Percentiles rank a stretch among this genome's conserved stretches.
These are phyloP conservation scores for Lasioglossum calceatum DNA, from an alignment of 2,888 invertebrate genomes.

Conservation along the genomic window DNA sequence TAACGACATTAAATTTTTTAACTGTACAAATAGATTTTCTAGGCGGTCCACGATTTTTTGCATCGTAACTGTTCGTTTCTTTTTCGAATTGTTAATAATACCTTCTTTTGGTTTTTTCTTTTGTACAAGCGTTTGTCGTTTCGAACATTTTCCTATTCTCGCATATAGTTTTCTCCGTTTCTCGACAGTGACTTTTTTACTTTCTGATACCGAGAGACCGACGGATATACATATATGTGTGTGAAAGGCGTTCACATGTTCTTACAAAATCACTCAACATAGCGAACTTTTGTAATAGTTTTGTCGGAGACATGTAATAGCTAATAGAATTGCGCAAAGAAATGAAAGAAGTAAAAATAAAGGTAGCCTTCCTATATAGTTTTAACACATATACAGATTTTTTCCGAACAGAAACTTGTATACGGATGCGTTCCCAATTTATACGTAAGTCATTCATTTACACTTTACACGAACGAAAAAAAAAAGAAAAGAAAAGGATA, in stretches of 20 bases:
- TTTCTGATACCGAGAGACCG: constrained; percentile 39
- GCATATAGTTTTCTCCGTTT: constrained; percentile 55
- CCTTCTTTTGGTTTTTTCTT: constrained; percentile 29
- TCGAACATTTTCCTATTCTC: constrained; percentile 33
- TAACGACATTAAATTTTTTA: constrained; percentile 15
- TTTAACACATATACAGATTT: constrained; percentile 68
- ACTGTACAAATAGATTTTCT: constrained; percentile 17
- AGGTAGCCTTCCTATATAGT: constrained; percentile 75
- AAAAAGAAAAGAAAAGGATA: neutral
- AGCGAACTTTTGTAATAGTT: constrained; percentile 70
- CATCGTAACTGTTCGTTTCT: neutral
- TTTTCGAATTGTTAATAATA: constrained; percentile 40
- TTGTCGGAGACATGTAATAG: constrained; percentile 71
- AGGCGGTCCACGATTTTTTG: constrained; percentile 18
- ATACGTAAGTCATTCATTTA: constrained; percentile 10
- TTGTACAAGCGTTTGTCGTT: constrained; percentile 43
- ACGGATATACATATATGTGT: constrained; percentile 2
- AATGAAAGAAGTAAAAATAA: constrained; percentile 68
- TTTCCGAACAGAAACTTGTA: constrained; percentile 45
- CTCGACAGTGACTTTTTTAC: constrained; percentile 54
- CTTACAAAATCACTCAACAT: constrained; percentile 52
- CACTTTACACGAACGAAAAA: neutral
- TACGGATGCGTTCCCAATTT: constrained; percentile 7
- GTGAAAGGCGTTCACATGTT: constrained; percentile 39
- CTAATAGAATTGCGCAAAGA: constrained; percentile 67